phyloP scores from a whole-genome alignment of 1,140 invertebrate species.

The Bombus breviceps region DNA sequence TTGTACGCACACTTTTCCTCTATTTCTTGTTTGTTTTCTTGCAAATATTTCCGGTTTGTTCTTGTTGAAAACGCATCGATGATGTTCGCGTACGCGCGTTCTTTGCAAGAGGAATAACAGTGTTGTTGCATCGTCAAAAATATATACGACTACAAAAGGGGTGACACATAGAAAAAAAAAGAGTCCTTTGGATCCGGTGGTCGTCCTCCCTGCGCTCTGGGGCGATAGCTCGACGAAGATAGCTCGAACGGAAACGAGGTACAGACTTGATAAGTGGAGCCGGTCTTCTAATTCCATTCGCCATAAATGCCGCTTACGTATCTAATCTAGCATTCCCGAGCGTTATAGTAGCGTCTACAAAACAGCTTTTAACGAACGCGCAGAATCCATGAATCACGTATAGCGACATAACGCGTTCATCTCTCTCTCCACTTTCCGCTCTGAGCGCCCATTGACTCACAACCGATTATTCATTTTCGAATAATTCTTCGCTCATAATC shows the following conservation, averaged over 20 bases:
- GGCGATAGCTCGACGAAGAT: conserved; percentile 59
- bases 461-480: conserved; percentile 70
- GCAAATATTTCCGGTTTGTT: neutral
- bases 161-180: neutral
- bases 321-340: conserved; percentile 70
- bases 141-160: neutral
- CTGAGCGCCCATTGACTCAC: conserved; percentile 60
- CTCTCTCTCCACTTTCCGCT: conserved; percentile 7
- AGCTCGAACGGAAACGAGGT: conserved; percentile 67
- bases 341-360: conserved; percentile 48
- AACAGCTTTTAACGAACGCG: conserved; percentile 66
- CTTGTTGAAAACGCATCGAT: neutral
- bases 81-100: neutral
- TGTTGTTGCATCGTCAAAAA: neutral
- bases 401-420: conserved; percentile 46
- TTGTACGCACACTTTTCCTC: no score
- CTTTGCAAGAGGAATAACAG: neutral
- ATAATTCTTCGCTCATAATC: conserved; percentile 51
- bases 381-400: conserved; percentile 71
- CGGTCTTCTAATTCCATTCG: conserved; percentile 69
- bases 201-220: conserved; percentile 2
- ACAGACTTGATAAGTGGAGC: conserved; percentile 60
- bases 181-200: conserved; percentile 16
- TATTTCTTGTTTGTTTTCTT: neutral
- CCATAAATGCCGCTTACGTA: conserved; percentile 71